Conservation (phyloP, 37 sponge, comb jelly and placozoan genomes). For the Beroe forskalii region DNA sequence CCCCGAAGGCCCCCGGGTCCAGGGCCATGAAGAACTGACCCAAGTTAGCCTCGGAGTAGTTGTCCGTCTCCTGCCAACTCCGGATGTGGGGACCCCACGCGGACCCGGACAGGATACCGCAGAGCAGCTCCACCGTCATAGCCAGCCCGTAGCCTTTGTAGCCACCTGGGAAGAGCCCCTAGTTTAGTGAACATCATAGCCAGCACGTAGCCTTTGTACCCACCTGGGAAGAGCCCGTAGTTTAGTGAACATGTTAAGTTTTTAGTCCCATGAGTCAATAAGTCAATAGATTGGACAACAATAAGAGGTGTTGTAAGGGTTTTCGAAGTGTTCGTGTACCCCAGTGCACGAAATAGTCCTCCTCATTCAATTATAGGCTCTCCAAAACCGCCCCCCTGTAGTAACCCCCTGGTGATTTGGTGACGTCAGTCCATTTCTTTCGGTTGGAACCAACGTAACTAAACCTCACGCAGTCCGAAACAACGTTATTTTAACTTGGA, state of each 20-base stretch:
- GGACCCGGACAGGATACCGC: constrained; percentile 84
- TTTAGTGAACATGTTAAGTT: background rate
- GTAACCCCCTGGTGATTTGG: no score
- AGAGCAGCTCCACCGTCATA: constrained; percentile 87
- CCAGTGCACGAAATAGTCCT: no score
- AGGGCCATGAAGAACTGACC: constrained; percentile 88
- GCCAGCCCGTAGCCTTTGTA: constrained; percentile 93
- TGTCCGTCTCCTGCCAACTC: constrained; percentile 68
- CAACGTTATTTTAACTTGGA: no score
- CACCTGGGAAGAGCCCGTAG: no score
- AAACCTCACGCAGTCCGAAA: no score
- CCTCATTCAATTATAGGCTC: no score
- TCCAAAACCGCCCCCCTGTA: no score
- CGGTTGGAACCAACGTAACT: no score
- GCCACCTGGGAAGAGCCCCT: constrained; percentile 68
- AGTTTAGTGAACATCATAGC: constrained; percentile 88
- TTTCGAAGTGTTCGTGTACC: no score
- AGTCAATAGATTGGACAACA: no score
- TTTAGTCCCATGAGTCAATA: background rate
- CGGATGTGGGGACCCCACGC: constrained; percentile 75
- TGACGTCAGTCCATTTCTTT: no score
- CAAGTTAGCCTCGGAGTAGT: constrained; percentile 69
- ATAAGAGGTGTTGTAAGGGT: no score
- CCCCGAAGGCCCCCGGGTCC: constrained; percentile 80
- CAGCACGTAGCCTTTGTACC: constrained; percentile 92